A percentile compares a stretch with the other conserved stretches of the same genome.
These are phyloP conservation scores for Osmerus mordax DNA, from an alignment of 2,113 vertebrate species.

Conservation along the genomic window DNA sequence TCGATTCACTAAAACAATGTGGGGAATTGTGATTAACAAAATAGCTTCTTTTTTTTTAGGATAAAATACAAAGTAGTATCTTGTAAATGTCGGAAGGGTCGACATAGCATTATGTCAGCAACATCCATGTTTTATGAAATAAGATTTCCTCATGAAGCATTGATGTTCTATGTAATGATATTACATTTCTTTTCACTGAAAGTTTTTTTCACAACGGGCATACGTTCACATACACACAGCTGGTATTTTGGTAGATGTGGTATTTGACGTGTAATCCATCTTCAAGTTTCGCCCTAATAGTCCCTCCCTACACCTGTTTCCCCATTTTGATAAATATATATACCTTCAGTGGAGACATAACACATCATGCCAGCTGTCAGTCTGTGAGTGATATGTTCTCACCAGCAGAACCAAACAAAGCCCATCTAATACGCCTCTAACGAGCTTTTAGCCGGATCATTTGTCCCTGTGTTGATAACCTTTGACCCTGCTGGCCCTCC, in stretches of 20 bases:
- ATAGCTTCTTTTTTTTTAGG: background rate
- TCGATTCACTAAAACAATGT: slow-evolving; percentile 40
- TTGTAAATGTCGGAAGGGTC: no score
- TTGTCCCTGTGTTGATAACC: slow-evolving; percentile 39
- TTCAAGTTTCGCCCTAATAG: slow-evolving; percentile 38
- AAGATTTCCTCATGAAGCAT: background rate
- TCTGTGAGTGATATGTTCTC: slow-evolving; percentile 27
- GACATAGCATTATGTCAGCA: no score
- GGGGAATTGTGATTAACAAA: background rate
- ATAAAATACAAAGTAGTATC: no score
- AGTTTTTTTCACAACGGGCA: background rate
- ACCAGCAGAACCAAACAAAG: slow-evolving; percentile 9
- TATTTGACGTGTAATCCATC: slow-evolving; percentile 55
- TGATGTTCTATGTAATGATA: background rate
- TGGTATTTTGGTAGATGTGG: slow-evolving; percentile 13
- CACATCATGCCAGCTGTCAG: slow-evolving; percentile 5
- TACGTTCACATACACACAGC: slow-evolving; percentile 7
- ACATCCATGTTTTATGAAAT: slow-evolving; percentile 23
- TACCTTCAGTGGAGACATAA: slow-evolving; percentile 1
- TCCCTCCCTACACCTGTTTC: slow-evolving; percentile 47
- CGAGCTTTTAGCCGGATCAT: slow-evolving; percentile 33
- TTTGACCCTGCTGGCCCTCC: background rate
- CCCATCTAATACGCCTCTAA: slow-evolving; percentile 25
- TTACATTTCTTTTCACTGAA: background rate
- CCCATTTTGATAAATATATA: slow-evolving; percentile 28